Evolutionary conservation across 2,113 vertebrate species (phyloP).

Genomic region (Ibidorhyncha struthersii): DNA sequence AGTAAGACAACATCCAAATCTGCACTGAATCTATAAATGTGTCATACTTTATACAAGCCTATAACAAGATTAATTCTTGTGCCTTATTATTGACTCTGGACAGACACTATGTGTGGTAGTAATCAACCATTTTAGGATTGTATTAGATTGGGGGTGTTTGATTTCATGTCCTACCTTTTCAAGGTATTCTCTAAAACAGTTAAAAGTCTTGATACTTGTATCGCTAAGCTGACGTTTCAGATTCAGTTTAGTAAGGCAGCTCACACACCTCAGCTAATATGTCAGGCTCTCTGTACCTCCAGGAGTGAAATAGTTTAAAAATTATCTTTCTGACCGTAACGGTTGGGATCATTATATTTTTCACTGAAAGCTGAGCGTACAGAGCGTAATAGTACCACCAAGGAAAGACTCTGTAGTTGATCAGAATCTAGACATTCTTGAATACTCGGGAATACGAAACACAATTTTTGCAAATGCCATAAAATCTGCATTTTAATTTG

Average conservation of each 20-base stretch:
- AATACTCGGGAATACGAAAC: background rate
- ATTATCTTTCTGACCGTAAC: background rate
- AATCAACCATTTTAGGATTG: background rate
- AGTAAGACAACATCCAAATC: background rate
- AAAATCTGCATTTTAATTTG: background rate
- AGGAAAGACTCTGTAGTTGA: background rate
- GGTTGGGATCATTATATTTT: background rate
- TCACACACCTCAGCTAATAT: background rate
- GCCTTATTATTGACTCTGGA: background rate
- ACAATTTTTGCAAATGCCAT: background rate
- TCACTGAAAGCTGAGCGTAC: background rate
- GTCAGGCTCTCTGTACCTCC: background rate
- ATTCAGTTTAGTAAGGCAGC: background rate
- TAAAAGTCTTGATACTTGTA: background rate
- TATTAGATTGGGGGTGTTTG: background rate
- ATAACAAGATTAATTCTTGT: background rate
- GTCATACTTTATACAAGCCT: background rate
- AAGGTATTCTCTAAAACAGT: background rate
- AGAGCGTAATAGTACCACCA: background rate
- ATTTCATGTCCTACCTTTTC: background rate
- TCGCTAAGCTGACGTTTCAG: background rate
- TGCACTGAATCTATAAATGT: background rate
- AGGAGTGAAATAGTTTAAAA: background rate
- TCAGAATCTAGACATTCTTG: background rate
- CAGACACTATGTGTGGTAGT: background rate